These are phyloP conservation scores for Lottia gigantea DNA, from an alignment of 2,888 invertebrate genomes.

Conservation along the genomic window DNA sequence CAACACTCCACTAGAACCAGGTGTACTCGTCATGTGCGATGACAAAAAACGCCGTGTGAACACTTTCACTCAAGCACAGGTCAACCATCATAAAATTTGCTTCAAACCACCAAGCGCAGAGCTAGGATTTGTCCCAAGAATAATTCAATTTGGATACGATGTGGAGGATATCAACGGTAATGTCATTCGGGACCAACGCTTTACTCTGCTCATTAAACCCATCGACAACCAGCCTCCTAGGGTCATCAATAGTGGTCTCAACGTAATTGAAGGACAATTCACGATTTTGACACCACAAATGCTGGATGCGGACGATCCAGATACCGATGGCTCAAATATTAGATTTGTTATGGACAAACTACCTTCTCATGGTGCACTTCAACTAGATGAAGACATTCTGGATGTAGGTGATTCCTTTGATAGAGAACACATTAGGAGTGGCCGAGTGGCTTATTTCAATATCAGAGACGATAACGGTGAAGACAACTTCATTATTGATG, in stretches of 20 bases:
- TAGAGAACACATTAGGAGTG: conserved; percentile 51
- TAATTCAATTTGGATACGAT: conserved; percentile 63
- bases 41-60: conserved; percentile 45
- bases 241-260: conserved; percentile 57
- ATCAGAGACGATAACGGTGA: conserved; percentile 53
- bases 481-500: conserved; percentile 62
- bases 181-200: conserved; percentile 55
- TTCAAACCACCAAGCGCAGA: conserved; percentile 63
- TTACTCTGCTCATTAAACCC: conserved; percentile 62
- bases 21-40: conserved; percentile 59
- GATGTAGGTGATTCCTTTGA: conserved; percentile 56
- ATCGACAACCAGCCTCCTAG: conserved; percentile 66
- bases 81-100: conserved; percentile 67
- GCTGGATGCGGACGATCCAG: conserved; percentile 62
- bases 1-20: conserved; percentile 56
- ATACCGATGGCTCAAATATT: conserved; percentile 55
- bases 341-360: conserved; percentile 49
- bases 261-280: conserved; percentile 58
- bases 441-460: conserved; percentile 59
- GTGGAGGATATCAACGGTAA: conserved; percentile 65
- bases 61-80: conserved; percentile 63
- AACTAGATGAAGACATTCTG: conserved; percentile 45
- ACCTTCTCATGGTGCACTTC: conserved; percentile 60
- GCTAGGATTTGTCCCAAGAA: conserved; percentile 61
- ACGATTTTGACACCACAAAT: conserved; percentile 54